Conservation (phyloP, 1,140 invertebrate species). For the Hylyphantes graminicola region DNA sequence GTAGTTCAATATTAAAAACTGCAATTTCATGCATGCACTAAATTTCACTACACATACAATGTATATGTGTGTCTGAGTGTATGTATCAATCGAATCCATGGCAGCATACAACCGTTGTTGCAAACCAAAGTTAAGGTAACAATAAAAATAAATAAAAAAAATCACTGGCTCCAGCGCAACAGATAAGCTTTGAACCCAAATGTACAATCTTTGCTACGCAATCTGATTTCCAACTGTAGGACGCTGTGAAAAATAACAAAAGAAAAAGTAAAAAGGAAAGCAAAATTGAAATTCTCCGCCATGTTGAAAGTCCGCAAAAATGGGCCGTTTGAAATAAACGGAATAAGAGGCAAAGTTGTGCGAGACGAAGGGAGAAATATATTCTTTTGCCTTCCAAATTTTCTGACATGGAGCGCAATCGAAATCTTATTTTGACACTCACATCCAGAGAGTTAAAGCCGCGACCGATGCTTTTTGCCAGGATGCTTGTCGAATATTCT, state of each 20-base stretch:
- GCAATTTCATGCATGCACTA: no score
- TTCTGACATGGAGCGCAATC: slow-evolving; percentile 44
- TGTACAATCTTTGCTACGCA: slow-evolving; percentile 35
- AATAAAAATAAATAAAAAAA: no score
- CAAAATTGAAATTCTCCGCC: slow-evolving; percentile 41
- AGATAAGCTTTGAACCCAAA: slow-evolving; percentile 30
- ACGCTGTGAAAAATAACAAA: not conserved
- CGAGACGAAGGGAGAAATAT: slow-evolving; percentile 29
- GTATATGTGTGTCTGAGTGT: no score
- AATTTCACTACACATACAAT: no score
- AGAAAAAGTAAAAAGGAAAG: slow-evolving; percentile 10
- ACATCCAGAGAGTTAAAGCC: slow-evolving; percentile 15
- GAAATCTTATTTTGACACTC: slow-evolving; percentile 54
- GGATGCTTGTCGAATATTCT: slow-evolving; percentile 33
- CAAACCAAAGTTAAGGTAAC: no score
- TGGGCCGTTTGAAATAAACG: slow-evolving; percentile 52
- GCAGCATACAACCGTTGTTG: no score
- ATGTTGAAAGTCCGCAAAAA: slow-evolving; percentile 44
- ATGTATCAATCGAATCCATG: no score
- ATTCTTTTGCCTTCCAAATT: slow-evolving; percentile 43
- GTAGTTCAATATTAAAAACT: no score
- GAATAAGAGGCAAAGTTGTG: slow-evolving; percentile 51
- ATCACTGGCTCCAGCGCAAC: no score
- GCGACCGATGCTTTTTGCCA: slow-evolving; percentile 22
- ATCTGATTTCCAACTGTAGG: slow-evolving; percentile 42